Evolutionary conservation across 2,797 vertebrate species (phyloP).

Genomic region (Acropternis orthonyx): DNA sequence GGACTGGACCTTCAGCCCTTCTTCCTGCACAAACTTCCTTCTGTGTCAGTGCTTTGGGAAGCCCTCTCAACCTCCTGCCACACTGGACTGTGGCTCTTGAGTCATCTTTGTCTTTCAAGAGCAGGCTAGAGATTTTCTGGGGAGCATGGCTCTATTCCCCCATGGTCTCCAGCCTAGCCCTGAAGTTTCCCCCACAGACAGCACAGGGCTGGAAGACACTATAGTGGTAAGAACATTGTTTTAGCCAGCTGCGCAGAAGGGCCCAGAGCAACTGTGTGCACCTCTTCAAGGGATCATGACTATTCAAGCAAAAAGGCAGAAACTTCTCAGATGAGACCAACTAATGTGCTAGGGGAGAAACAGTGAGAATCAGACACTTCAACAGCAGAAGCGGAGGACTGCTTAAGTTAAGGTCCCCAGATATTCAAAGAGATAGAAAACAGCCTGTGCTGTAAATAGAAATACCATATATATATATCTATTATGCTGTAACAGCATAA

Average conservation of each 20-base stretch:
- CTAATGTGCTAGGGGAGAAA: neutral
- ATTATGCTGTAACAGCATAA: neutral
- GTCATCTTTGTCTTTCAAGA: neutral
- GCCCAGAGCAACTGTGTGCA: neutral
- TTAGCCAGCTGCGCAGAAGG: neutral
- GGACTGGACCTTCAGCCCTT: neutral
- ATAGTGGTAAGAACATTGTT: neutral
- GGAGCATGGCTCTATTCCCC: neutral
- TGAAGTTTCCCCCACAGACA: accelerated
- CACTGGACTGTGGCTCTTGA: neutral
- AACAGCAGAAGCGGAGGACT: neutral
- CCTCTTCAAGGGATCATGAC: neutral
- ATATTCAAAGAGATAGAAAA: neutral
- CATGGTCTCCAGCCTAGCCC: neutral
- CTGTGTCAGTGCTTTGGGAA: neutral
- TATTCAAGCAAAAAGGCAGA: neutral
- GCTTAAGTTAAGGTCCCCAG: neutral
- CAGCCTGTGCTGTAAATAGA: neutral
- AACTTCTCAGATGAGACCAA: neutral
- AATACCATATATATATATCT: neutral
- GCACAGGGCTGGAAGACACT: neutral
- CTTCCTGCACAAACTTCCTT: neutral
- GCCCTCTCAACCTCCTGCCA: neutral
- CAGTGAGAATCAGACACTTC: neutral
- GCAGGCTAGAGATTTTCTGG: neutral